These are phyloP conservation scores for Conus ventricosus DNA, from an alignment of 1,140 invertebrate species.

Conservation along the genomic window DNA sequence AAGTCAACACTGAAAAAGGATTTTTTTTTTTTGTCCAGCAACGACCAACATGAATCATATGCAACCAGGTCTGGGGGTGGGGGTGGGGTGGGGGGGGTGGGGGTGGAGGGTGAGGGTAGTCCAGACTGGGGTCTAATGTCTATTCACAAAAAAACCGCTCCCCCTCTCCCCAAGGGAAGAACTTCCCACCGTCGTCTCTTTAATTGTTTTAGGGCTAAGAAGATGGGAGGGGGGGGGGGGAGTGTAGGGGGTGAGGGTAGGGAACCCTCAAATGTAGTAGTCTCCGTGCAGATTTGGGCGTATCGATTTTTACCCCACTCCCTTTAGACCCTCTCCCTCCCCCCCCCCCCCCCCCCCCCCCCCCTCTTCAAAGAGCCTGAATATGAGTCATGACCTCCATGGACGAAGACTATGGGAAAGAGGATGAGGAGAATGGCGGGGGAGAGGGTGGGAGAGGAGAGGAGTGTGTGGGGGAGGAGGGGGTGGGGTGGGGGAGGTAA, in stretches of 20 bases:
- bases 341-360: neutral
- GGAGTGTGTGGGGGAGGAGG: neutral
- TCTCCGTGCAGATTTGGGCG: neutral
- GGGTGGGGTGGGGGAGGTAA: neutral
- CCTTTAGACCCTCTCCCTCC: neutral
- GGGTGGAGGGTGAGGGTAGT: no score
- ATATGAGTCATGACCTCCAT: neutral
- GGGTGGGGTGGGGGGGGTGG: no score
- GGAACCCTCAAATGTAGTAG: neutral
- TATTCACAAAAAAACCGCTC: neutral
- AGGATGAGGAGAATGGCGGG: neutral
- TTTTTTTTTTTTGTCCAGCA: no score
- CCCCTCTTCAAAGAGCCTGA: neutral
- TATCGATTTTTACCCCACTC: neutral
- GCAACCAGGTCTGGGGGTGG: no score
- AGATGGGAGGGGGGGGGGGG: neutral
- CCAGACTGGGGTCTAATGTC: neutral
- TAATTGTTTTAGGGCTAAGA: slow-evolving; percentile 11
- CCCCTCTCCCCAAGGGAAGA: neutral
- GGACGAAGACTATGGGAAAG: neutral
- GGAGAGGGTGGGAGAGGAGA: neutral
- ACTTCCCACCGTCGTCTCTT: neutral
- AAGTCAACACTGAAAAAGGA: no score
- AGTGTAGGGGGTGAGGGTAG: neutral
- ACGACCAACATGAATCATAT: no score